phyloP scores from a whole-genome alignment of 2,113 vertebrate species.

The Otolemur garnettii region DNA sequence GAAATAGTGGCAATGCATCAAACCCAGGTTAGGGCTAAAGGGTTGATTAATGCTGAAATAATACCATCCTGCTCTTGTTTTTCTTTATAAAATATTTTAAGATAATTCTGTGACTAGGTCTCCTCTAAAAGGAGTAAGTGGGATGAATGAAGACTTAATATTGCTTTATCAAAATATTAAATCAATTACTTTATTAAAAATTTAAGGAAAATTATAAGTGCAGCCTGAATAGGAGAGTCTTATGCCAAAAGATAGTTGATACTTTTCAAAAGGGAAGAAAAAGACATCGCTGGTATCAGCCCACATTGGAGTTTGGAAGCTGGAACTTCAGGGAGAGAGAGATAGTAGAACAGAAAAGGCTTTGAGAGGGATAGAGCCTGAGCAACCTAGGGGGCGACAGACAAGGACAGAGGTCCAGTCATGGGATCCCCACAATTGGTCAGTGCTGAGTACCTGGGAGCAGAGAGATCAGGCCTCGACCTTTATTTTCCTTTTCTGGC shows the following conservation, averaged over 20 bases:
- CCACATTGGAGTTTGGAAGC: background rate
- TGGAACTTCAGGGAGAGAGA: background rate
- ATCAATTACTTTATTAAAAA: slow-evolving; percentile 18
- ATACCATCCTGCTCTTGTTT: background rate
- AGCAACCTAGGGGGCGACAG: background rate
- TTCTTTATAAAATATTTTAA: slow-evolving; percentile 23
- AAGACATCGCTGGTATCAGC: background rate
- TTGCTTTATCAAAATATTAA: slow-evolving; percentile 19
- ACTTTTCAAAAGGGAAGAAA: background rate
- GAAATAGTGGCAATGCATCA: background rate
- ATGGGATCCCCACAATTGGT: background rate
- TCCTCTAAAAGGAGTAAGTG: background rate
- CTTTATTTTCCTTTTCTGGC: background rate
- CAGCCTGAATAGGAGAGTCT: background rate
- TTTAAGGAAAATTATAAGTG: background rate
- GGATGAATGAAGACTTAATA: slow-evolving; percentile 34
- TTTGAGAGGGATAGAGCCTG: background rate
- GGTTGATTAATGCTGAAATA: background rate
- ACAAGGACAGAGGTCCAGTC: background rate
- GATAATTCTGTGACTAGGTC: background rate
- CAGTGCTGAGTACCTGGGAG: background rate
- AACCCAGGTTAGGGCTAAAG: background rate
- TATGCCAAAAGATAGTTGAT: background rate
- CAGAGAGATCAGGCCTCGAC: background rate
- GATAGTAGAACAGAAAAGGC: background rate